A percentile compares a stretch with the other conserved stretches of the same genome.
These are phyloP conservation scores for Staurois parvus DNA, from an alignment of 2,797 vertebrate species.

Conservation along the genomic window DNA sequence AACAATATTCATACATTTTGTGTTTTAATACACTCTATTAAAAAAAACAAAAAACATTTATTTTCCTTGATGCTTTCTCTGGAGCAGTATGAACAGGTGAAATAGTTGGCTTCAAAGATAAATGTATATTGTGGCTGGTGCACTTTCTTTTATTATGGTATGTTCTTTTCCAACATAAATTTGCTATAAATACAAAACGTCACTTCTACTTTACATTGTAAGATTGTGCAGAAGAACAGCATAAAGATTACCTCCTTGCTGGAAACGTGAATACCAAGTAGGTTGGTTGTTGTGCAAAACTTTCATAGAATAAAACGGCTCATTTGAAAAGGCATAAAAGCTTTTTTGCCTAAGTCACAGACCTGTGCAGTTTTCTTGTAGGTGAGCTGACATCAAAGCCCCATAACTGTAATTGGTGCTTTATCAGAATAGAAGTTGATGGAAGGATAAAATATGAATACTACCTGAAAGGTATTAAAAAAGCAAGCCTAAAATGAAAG, in stretches of 20 bases:
- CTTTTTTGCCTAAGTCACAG: neutral
- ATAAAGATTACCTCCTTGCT: neutral
- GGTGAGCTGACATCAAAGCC: constrained; percentile 10
- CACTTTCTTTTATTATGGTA: neutral
- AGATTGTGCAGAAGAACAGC: neutral
- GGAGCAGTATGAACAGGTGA: neutral
- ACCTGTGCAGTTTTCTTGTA: neutral
- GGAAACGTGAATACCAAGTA: constrained; percentile 15
- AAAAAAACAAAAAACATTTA: neutral
- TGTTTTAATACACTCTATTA: neutral
- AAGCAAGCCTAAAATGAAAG: constrained; percentile 6
- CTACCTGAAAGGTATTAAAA: neutral
- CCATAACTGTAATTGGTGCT: constrained; percentile 28
- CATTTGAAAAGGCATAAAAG: constrained; percentile 16
- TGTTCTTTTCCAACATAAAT: neutral
- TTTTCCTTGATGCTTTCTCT: neutral
- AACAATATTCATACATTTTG: no score
- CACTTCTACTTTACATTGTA: neutral
- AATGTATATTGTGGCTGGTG: neutral
- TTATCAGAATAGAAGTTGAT: constrained; percentile 29
- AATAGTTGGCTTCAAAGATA: neutral
- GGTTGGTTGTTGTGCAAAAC: neutral
- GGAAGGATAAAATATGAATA: constrained; percentile 20
- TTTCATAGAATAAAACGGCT: neutral
- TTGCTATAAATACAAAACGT: neutral